Evolutionary conservation across 2,888 invertebrate species (phyloP), one percentile per base, ranked within the genome.

Genomic region (Lithodes maja): DNA sequence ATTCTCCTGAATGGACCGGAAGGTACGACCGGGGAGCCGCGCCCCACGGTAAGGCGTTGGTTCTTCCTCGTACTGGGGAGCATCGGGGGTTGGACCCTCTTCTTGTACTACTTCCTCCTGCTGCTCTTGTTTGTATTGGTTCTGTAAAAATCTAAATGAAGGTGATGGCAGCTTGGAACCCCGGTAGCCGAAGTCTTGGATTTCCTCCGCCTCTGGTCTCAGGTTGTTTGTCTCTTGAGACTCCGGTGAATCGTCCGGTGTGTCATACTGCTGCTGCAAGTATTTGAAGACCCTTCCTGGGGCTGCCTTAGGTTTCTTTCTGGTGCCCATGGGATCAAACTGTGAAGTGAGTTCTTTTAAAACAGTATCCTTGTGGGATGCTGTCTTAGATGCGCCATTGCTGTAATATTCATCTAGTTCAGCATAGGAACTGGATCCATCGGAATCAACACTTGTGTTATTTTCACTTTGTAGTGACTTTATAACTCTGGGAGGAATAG

Each of bases 241-340:
- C 2, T 68, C 69, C 1, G 79, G 52, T 33, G 55, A 17, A 49
- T 90, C 90, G 0, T 89, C 89, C 3, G 87, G 75, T 53, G 83
- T 83, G 77, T 90, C 91, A 80, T 91, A 91, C 74, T 89, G 89
- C 15, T 75, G 61, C 53, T 91, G 91, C 17, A 91, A 74, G 55
- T 90, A 89, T 9, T 90, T 83, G 68, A 91, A 91, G 33, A 91
- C 91, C 74, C 81, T 90, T 50, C 91, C 91, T 15, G 91, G 91
- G 17, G 91, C 91, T 68, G 91, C 91, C 69, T 78, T 89, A 1
- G 91, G 91, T 75, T 91, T 91, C 69, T 78, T 86, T 53, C 83
- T 87, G 17, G 85, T 50, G 15, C 86, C 83, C 52, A 86, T 90
- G 12, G 55, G 75, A 12, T 89, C 91, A 89, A 90, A 90, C 77